These are phyloP conservation scores for Dolichopus griseipennis DNA, from an alignment of 2,888 invertebrate species.

Conservation along the genomic window DNA sequence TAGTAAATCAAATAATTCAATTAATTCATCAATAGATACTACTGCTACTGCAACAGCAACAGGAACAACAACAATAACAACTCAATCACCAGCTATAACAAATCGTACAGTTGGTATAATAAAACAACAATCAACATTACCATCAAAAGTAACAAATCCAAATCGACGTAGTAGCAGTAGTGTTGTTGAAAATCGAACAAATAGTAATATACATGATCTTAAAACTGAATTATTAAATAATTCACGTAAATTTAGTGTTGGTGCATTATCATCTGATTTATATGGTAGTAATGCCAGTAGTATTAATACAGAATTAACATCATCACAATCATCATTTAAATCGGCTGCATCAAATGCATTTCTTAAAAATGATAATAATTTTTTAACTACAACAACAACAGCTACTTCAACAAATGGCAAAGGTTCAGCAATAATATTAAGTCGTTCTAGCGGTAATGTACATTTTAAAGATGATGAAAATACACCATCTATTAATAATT, in stretches of 20 bases:
- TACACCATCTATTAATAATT: not conserved
- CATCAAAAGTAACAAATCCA: conserved; percentile 27
- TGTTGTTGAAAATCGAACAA: conserved; percentile 37
- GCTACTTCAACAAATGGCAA: not conserved
- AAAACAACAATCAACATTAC: not conserved
- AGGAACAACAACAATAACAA: conserved; percentile 18
- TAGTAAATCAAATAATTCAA: not conserved
- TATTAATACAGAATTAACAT: conserved; percentile 2
- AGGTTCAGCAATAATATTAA: conserved; percentile 37
- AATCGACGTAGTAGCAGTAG: conserved; percentile 41
- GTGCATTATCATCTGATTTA: not conserved
- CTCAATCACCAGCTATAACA: conserved; percentile 6
- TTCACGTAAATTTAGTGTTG: conserved; percentile 7
- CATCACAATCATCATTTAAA: not conserved
- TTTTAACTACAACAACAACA: conserved; percentile 10
- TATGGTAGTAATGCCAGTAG: not conserved
- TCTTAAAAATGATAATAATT: not conserved
- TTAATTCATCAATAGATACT: not conserved
- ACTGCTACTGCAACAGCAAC: conserved; percentile 14
- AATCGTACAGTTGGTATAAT: not conserved
- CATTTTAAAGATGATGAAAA: conserved; percentile 9
- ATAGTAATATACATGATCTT: conserved; percentile 40
- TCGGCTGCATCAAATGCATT: not conserved
- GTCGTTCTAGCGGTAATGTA: conserved; percentile 40
- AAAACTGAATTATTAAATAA: conserved; percentile 27